Evolutionary conservation across 2,888 invertebrate species (phyloP), one percentile per base, ranked within the genome.

Genomic region (Heliconius hortense): DNA sequence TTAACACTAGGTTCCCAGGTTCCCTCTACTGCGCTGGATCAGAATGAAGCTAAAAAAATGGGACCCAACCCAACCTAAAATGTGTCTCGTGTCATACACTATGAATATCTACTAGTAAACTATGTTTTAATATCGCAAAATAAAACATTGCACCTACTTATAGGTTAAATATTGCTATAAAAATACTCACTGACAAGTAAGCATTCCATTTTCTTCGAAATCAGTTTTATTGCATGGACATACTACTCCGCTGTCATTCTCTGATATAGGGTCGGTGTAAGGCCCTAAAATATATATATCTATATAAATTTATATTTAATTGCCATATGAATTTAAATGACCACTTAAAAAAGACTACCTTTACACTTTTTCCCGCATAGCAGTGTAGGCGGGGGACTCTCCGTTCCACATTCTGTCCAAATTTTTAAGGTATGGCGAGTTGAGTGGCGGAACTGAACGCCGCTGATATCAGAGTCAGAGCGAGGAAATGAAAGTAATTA

Each of bases 111-210:
- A 35, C 35, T 10, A 10, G 35, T 35, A 35, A 35, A 35, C 35
- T 35, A 35, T 1, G 35, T 35, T 35, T 35, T 10, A 10, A 28
- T 35, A 35, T 35, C 8, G 35, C 35, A 1, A 35, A 35, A 35
- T 35, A 35, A 35, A 35, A 10, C 35, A 35, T 35, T 35, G 10
- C 10, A 35, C 35, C 10, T 10, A 35, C 1, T 35, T 35, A 35
- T 10, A 35, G 35, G 35, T 35, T 35, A 35, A 35, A 10, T 10
- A 21, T 48, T 26, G 1, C 59, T 60, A 28, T 26, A 53, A 24
- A 21, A 13, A 60, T 28, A 88, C 90, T 88, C 71, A 92, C 92
- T 82, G 78, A 83, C 92, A 92, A 10, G 84, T 87, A 11, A 91
- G 80, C 59, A 90, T 74, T 4, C 78, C 79, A 11, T 73, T 64